Evolutionary conservation across 2,797 vertebrate species (phyloP), one percentile per base, ranked within the genome.

Genomic region (Lagodon rhomboides): DNA sequence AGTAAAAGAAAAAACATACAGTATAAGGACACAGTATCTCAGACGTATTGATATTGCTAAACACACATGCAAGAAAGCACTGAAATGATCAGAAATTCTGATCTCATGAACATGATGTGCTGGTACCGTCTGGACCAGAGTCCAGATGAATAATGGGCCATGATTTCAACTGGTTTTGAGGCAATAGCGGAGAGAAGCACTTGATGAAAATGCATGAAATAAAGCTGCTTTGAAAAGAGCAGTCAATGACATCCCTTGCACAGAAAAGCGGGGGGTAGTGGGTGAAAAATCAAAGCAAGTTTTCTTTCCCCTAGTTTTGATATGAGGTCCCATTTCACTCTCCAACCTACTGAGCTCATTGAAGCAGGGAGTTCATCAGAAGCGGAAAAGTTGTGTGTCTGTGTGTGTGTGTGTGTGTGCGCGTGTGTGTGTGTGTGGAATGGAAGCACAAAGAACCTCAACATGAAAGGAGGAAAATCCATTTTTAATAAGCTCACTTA

Each of bases 331-430:
- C 71, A 82, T 87, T 85, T 90, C 81, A 87, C 85, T 90, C 80
- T 86, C 82, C 82, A 81, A 86, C 85, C 82, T 85, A 81, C 74
- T 87, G 88, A 85, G 63, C 77, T 90, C 73, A 75, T 81, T 92
- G 89, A 93, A 85, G 90, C 88, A 92, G 79, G 71, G 92, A 85
- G 76, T 87, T 92, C 85, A 90, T 87, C 72, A 84, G 64, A 88
- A 77, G 70, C 79, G 59, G 77, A 79, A 38, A 71, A 64, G 46
- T 12, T 73, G 51, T 53, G 75, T 53, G 65, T 23, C 50, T 63
- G 72, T 34, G 18, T 43, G 66, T 50, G 70, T 27, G 63, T 46
- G 58, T 53, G 47, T 69, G 53, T 55, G 44, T 51, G 74, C 4
- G 34, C 9, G 34, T 38, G 34, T 56, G 68, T 15, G 66, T 41